Evolutionary conservation across 2,113 vertebrate species (phyloP).

Genomic region (Oostethus manadensis): DNA sequence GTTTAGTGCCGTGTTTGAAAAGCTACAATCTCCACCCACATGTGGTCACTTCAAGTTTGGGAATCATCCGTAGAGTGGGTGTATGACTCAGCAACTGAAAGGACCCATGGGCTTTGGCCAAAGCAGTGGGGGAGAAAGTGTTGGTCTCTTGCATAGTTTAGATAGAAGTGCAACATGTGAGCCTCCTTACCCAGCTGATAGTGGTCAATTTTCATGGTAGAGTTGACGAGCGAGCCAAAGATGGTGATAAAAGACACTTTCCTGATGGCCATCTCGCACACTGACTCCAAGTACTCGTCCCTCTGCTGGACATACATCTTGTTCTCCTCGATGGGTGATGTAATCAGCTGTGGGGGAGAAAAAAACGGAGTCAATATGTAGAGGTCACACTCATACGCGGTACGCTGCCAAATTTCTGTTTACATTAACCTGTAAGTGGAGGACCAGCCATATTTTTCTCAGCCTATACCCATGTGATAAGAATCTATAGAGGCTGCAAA

Average conservation of each 20-base stretch:
- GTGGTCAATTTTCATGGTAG: conserved; percentile 98
- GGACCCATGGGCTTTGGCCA: neutral
- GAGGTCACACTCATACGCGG: neutral
- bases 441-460: conserved; percentile 28
- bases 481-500: conserved; percentile 38
- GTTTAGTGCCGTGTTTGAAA: neutral
- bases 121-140: neutral
- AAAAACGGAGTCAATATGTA: conserved; percentile 3
- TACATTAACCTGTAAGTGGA: conserved; percentile 37
- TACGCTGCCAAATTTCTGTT: conserved; percentile 33
- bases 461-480: conserved; percentile 31
- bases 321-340: conserved; percentile 81
- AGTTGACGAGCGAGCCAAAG: conserved; percentile 88
- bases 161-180: neutral
- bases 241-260: conserved; percentile 93
- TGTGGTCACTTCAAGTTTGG: neutral
- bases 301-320: conserved; percentile 91
- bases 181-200: conserved; percentile 88
- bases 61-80: neutral
- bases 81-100: conserved; percentile 6
- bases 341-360: conserved; percentile 80
- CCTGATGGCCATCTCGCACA: conserved; percentile 98
- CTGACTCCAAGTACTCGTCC: conserved; percentile 93
- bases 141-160: neutral
- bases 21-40: neutral